phyloP scores from a whole-genome alignment of 2,797 vertebrate genomes.

The Australoheros facetus region DNA sequence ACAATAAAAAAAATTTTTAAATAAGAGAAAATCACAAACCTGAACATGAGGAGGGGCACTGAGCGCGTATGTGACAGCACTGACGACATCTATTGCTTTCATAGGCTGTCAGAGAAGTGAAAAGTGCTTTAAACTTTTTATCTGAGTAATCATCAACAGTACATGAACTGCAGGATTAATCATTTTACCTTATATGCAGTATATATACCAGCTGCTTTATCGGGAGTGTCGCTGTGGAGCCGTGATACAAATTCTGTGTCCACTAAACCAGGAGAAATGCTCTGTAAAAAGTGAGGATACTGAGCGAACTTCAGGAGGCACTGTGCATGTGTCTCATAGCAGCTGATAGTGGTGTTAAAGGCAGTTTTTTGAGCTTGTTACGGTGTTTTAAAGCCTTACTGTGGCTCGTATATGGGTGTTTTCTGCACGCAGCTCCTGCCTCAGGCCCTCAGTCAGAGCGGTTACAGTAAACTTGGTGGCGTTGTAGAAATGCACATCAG shows the following conservation, averaged over 20 bases:
- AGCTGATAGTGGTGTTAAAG: background rate
- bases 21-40: conserved; percentile 63
- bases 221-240: conserved; percentile 76
- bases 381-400: conserved; percentile 71
- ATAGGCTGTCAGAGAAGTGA: conserved; percentile 75
- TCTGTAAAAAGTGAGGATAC: conserved; percentile 66
- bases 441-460: conserved; percentile 86
- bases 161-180: background rate
- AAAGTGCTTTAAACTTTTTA: background rate
- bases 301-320: background rate
- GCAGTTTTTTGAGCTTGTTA: background rate
- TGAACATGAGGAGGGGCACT: conserved; percentile 87
- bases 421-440: conserved; percentile 86
- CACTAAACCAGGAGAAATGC: conserved; percentile 89
- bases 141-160: background rate
- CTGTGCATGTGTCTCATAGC: background rate
- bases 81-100: conserved; percentile 85
- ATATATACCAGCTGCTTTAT: conserved; percentile 81
- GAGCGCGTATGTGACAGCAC: conserved; percentile 84
- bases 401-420: conserved; percentile 87
- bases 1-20: background rate
- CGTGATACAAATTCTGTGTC: conserved; percentile 85
- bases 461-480: conserved; percentile 88
- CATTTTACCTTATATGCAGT: conserved; percentile 80
- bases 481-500: conserved; percentile 84